A percentile compares a stretch with the other conserved stretches of the same genome.
Conservation (phyloP, 2,797 vertebrate species). For the Cyprinella venusta region DNA sequence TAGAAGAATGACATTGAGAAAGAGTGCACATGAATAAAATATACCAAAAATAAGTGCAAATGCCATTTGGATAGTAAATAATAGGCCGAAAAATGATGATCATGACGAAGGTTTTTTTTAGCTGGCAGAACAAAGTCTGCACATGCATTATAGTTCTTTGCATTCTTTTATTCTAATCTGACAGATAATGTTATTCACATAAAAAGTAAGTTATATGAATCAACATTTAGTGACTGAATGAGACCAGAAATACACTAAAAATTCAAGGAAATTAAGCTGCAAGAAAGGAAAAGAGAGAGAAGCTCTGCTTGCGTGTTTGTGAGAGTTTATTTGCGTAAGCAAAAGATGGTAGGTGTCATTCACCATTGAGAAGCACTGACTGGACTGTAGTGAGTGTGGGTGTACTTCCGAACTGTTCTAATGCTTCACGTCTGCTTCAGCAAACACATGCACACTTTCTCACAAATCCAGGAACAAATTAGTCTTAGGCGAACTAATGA, state of each 20-base stretch:
- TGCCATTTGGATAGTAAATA: background rate
- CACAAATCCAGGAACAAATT: constrained; percentile 31
- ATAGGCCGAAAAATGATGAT: background rate
- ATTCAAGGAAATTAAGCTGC: background rate
- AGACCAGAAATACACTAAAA: background rate
- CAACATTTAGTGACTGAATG: background rate
- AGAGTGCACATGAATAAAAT: background rate
- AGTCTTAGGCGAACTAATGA: background rate
- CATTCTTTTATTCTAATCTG: background rate
- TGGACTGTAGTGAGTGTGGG: constrained; percentile 47
- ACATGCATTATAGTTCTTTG: background rate
- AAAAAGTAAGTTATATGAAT: background rate
- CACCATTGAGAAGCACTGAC: constrained; percentile 43
- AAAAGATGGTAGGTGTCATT: constrained; percentile 30
- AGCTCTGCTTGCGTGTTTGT: background rate
- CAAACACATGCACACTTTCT: constrained; percentile 41
- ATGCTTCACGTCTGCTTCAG: constrained; percentile 39
- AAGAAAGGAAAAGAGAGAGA: background rate
- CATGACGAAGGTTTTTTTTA: background rate
- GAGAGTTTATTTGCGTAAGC: constrained; percentile 32
- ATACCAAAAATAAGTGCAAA: background rate
- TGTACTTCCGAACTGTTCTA: constrained; percentile 34
- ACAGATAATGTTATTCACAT: background rate
- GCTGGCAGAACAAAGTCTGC: background rate
- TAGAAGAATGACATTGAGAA: background rate